Base-by-base conservation (phyloP, 2,797 vertebrate genomes). In the Craterocephalus amniculus region DNA sequence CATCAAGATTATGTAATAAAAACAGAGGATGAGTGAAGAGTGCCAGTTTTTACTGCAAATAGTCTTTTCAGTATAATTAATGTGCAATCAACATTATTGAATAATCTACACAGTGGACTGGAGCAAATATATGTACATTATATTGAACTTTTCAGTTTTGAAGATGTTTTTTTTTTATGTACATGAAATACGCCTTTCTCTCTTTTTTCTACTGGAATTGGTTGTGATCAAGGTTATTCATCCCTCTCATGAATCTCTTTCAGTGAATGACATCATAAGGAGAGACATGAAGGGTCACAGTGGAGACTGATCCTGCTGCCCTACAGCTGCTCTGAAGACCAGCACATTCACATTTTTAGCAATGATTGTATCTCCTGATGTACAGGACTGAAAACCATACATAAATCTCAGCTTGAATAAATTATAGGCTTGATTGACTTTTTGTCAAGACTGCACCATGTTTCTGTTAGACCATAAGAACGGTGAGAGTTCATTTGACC, bases 241-340 rank as follows among this genome's bases (percentile, higher is more conserved):
- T 29, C 31, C 2, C 16, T 76, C 5, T 48, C 57, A 68, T 54
- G 35, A 11, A 67, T 88, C n/a, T 86, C 87, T 88, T 79, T 8
- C 93, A 99, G 97, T 99, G 88, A 97, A 98, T 22, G 97, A 98
- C 94, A 96, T 99, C 90, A 98, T 99, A 93, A 95, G 95, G 93
- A 96, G 97, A 92, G 97, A 99, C 88, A 94, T 99, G 91, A 97
- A 93, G 83, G 93, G 95, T 84, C 95, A 96, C 65, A 86, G 91
- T 82, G 93, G 90, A 92, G 95, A 93, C 76, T 88, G 74, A 87
- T 24, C 58, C 22, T 54, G 48, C 91, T 94, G 79, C 88, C 89
- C 84, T 92, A 93, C 92, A 93, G 58, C 72, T 7, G 45, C 43
- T 14, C 22, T 67, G 58, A 65, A 14, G 62, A 57, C 40, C 51